Evolutionary conservation across 2,113 vertebrate genomes (phyloP), one percentile per base, ranked within the genome.

Genomic region (Xenus cinereus): DNA sequence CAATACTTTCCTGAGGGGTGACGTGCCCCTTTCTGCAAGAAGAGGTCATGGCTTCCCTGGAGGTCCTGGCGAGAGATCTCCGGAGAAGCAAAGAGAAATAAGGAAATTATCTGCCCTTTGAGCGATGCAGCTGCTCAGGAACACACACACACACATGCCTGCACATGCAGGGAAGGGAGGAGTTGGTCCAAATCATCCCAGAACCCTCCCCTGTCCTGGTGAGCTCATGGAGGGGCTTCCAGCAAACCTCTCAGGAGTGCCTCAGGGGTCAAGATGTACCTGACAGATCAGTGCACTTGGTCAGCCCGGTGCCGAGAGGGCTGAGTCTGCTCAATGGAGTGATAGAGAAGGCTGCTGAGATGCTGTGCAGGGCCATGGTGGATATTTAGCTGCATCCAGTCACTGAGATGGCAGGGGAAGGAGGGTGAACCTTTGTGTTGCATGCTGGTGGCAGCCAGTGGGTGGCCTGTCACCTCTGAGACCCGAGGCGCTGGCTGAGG

Each of bases 211-310:
- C 39, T 41, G 10, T 14, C 14, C 39, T 78, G 37, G 6, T 26
- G 30, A 79, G 69, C 2, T 8, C 28, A 50, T 21, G 4, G 14
- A 87, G 48, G 68, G 6, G 24, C 33, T 78, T 77, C 54, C 46
- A 68, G 56, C 37, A 73, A 71, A 74, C 35, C 63, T 56, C 57
- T 84, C 18, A 43, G 60, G 10, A 10, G 41, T 71, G 63, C 26
- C 1, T 1, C 71, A 59, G 76, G 22, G 32, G 18, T 0, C 1
- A 83, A 67, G 66, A 46, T 0, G 5, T 54, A 71, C n/a, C 48
- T 77, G 33, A 28, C 2, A 56, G 78, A 54, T 48, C 0, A 0
- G 46, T 41, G 41, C 53, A 13, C 0, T 0, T 2, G 5, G 37
- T 48, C 41, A 59, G 14, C n/a, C 18, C 1, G 2, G 10, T 26